Base-by-base conservation (phyloP, 2,113 vertebrate species). In the Ovibos moschatus region DNA sequence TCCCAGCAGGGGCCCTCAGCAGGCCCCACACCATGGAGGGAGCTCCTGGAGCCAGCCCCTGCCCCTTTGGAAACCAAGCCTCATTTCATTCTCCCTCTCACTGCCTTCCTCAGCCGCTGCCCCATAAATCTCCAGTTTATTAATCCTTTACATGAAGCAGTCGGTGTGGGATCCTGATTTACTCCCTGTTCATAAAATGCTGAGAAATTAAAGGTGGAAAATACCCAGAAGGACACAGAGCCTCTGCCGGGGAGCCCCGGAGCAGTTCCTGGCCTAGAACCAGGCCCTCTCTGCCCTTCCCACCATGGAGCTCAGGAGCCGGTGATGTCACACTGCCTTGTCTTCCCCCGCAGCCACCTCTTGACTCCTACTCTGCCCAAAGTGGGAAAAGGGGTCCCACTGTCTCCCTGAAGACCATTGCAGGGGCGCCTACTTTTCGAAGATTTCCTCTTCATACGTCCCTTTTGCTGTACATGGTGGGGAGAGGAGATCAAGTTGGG, bases 91-190 rank as follows among this genome's bases (percentile, higher is more conserved):
- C 84, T 96, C 95, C 92, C 83, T 81, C 67, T 84, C 74, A 86
- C 83, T 1, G 51, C 88, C 95, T 96, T 89, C 94, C 57, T 94
- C 95, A 43, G 71, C 62, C 19, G 33, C 91, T 87, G 88, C 85
- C 91, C 98, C 97, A 95, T 97, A 98, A 98, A 98, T 98, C 97
- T 97, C 82, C 51, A 57, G 94, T 97, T 98, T 98, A 98, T 98
- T 98, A 98, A 98, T 97, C 97, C 98, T 96, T 96, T 97, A 97
- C 95, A 88, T 7, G 91, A 96, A 93, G 93, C 96, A 95, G 96
- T 97, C 71, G 6, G 62, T 40, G 13, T 21, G 1, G 93, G 83
- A 95, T 94, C 92, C 94, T 98, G 98, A 98, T 98, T 98, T 98
- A 98, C 97, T 98, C 91, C 86, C 94, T 98, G 98, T 97, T 97